Evolutionary conservation across 2,797 vertebrate species (phyloP).

Genomic region (Sebastes wilsoni): DNA sequence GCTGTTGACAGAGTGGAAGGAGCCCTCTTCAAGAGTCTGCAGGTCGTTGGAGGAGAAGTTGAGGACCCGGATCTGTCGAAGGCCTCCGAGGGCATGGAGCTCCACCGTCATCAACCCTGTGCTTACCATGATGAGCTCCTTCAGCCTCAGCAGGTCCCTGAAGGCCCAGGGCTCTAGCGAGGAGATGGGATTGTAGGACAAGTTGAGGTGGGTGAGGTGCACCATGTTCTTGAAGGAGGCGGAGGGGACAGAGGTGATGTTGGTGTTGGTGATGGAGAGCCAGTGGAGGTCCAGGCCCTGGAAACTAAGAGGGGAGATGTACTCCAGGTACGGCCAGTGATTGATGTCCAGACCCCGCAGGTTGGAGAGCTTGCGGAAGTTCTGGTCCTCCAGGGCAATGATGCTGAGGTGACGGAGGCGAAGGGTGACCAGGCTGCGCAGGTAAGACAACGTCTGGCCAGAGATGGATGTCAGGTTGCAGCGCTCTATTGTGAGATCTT

Average conservation of each 20-base stretch:
- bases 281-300: conserved; percentile 93
- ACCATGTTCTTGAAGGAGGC: conserved; percentile 91
- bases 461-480: conserved; percentile 97
- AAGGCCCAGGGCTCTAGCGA: conserved; percentile 91
- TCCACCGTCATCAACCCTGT: conserved; percentile 90
- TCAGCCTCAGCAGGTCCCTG: conserved; percentile 91
- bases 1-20: conserved; percentile 96
- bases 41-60: conserved; percentile 95
- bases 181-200: conserved; percentile 95
- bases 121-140: conserved; percentile 94
- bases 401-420: conserved; percentile 92
- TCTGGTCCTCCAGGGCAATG: conserved; percentile 91
- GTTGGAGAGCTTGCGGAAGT: conserved; percentile 90
- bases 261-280: conserved; percentile 95
- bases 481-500: conserved; percentile 91
- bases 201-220: conserved; percentile 92
- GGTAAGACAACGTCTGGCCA: conserved; percentile 91
- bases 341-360: conserved; percentile 92
- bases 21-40: conserved; percentile 92
- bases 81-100: conserved; percentile 89
- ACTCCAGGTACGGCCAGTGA: conserved; percentile 93
- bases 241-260: conserved; percentile 91
- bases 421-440: conserved; percentile 90
- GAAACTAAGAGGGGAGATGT: conserved; percentile 90
- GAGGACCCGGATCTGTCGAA: conserved; percentile 94